A percentile compares a stretch with the other conserved stretches of the same genome.
Conservation (phyloP, 2,888 invertebrate genomes). For the Platycheirus rosarum region DNA sequence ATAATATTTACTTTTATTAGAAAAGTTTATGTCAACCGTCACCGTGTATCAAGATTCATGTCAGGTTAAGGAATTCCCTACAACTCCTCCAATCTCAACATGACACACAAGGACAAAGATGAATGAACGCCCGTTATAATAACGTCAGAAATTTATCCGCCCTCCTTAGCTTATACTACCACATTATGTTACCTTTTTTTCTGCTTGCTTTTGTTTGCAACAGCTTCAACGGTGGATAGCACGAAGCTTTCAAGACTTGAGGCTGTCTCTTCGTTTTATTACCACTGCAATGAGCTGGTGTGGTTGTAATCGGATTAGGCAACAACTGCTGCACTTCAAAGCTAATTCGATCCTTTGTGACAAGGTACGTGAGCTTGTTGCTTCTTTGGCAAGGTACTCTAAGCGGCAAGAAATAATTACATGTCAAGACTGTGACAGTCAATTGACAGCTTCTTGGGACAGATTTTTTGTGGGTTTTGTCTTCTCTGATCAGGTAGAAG, state of each 20-base stretch:
- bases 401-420: slow-evolving; percentile 64
- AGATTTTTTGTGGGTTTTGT: slow-evolving; percentile 7
- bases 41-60: slow-evolving; percentile 33
- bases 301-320: slow-evolving; percentile 68
- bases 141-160: slow-evolving; percentile 37
- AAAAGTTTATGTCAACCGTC: slow-evolving; percentile 26
- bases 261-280: slow-evolving; percentile 54
- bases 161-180: slow-evolving; percentile 5
- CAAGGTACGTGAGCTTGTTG: slow-evolving; percentile 68
- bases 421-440: slow-evolving; percentile 59
- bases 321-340: slow-evolving; percentile 55
- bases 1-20: slow-evolving; percentile 42
- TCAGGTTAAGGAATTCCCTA: slow-evolving; percentile 22
- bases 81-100: slow-evolving; percentile 20
- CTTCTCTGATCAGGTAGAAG: slow-evolving; percentile 34
- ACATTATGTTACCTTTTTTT: neutral
- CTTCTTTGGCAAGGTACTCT: slow-evolving; percentile 26
- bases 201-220: neutral
- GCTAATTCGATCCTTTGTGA: slow-evolving; percentile 67
- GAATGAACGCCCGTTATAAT: slow-evolving; percentile 35
- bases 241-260: slow-evolving; percentile 37
- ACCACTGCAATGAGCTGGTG: slow-evolving; percentile 61
- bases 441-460: slow-evolving; percentile 66
- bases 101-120: slow-evolving; percentile 26
- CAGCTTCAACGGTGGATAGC: neutral